Percentiles rank a stretch among this genome's conserved stretches.
Conservation (phyloP, 2,797 vertebrate species). For the Melanogrammus aeglefinus region DNA sequence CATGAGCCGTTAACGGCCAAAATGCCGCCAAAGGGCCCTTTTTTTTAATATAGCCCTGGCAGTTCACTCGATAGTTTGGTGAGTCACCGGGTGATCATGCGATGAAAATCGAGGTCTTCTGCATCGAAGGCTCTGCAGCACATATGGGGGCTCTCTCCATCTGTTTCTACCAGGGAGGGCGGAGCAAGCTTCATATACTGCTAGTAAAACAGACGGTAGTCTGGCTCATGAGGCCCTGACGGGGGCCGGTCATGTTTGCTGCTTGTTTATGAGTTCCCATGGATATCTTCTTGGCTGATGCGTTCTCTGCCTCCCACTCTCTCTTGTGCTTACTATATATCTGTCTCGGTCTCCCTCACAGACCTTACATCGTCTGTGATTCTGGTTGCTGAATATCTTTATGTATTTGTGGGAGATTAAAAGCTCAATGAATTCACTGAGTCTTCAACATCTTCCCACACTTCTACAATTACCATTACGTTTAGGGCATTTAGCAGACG, state of each 20-base stretch:
- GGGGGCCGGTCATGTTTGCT: slow-evolving; percentile 57
- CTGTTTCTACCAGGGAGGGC: slow-evolving; percentile 48
- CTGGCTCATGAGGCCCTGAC: slow-evolving; percentile 44
- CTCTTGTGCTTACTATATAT: slow-evolving; percentile 16
- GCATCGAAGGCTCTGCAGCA: slow-evolving; percentile 9
- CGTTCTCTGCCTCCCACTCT: slow-evolving; percentile 26
- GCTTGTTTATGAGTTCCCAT: slow-evolving; percentile 69
- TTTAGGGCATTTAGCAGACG: no score
- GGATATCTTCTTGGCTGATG: slow-evolving; percentile 53
- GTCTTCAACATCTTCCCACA: no score
- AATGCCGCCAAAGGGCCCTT: background rate
- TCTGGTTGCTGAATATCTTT: no score
- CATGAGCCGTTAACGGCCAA: slow-evolving; percentile 1
- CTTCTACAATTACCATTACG: no score
- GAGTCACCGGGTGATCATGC: slow-evolving; percentile 10
- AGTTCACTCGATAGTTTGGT: background rate
- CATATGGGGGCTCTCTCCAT: slow-evolving; percentile 37
- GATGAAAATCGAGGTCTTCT: slow-evolving; percentile 29
- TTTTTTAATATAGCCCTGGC: background rate
- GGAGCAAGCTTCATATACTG: slow-evolving; percentile 27
- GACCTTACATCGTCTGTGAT: no score
- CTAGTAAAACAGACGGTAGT: slow-evolving; percentile 24
- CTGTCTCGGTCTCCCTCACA: slow-evolving; percentile 20
- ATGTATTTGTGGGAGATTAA: no score
- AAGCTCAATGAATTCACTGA: no score